Conservation (phyloP, 2,888 invertebrate genomes). For the Iphiclides podalirius region DNA sequence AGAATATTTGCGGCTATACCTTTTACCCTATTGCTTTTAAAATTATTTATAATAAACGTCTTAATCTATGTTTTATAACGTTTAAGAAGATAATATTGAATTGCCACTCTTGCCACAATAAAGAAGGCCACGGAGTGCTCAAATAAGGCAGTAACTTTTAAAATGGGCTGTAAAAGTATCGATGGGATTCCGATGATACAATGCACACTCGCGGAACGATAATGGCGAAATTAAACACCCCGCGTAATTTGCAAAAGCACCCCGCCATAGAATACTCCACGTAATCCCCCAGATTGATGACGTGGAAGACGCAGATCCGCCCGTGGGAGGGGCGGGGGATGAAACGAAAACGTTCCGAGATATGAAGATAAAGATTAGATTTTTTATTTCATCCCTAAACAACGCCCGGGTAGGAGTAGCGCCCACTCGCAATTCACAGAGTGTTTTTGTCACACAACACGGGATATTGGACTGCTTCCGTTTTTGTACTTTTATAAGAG, state of each 20-base stretch:
- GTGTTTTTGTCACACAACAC: slow-evolving; percentile 2
- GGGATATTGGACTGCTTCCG: slow-evolving; percentile 8
- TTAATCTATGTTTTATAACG: too few relatives aligned
- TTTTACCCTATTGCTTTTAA: too few relatives aligned
- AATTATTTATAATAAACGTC: too few relatives aligned
- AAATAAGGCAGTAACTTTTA: too few relatives aligned
- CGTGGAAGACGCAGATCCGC: slow-evolving; percentile 25
- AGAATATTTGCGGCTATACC: too few relatives aligned
- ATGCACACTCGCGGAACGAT: neutral
- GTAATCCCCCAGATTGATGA: slow-evolving; percentile 21
- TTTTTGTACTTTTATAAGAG: slow-evolving; percentile 16
- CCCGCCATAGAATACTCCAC: slow-evolving; percentile 1
- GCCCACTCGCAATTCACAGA: slow-evolving; percentile 2
- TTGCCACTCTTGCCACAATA: too few relatives aligned
- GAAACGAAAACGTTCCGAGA: neutral
- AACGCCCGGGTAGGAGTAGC: too few relatives aligned
- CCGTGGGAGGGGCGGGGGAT: slow-evolving; percentile 6
- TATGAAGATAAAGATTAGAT: slow-evolving; percentile 1
- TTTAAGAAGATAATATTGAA: too few relatives aligned
- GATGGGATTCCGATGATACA: neutral
- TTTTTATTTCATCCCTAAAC: too few relatives aligned
- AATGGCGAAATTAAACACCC: slow-evolving; percentile 4
- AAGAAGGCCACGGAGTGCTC: too few relatives aligned
- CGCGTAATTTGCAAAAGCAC: slow-evolving; percentile 7
- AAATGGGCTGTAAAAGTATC: slow-evolving; percentile 16